These are phyloP conservation scores for Caenorhabditis latens DNA, from an alignment of 1,140 invertebrate genomes.

Conservation along the genomic window DNA sequence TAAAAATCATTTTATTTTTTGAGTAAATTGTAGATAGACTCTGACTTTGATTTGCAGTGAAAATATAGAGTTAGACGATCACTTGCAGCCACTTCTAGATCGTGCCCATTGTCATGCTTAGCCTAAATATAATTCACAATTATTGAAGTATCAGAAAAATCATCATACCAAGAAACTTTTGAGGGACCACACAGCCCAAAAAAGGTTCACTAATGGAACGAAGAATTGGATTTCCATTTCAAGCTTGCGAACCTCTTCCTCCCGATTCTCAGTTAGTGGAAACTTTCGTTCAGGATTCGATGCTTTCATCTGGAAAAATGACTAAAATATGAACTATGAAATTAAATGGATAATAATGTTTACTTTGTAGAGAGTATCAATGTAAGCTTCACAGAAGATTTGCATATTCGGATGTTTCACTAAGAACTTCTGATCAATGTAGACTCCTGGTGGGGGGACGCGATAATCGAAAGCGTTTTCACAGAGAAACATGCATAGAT, in stretches of 20 bases:
- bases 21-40: neutral
- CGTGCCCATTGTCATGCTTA: slow-evolving; percentile 14
- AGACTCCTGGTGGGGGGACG: neutral
- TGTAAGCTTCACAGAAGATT: neutral
- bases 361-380: slow-evolving; percentile 16
- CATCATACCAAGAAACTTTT: neutral
- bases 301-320: neutral
- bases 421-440: neutral
- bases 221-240: neutral
- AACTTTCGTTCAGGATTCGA: neutral
- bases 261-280: neutral
- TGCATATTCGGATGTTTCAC: neutral
- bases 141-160: neutral
- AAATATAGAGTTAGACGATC: neutral
- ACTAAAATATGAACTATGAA: neutral
- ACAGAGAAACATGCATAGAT: neutral
- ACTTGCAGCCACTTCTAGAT: neutral
- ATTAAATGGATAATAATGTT: neutral
- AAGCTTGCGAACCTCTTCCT: neutral
- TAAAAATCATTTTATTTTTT: neutral
- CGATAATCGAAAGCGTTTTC: slow-evolving; percentile 5
- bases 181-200: slow-evolving; percentile 6
- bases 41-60: neutral
- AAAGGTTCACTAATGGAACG: neutral
- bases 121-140: neutral